Evolutionary conservation across 2,113 vertebrate species (phyloP).

Genomic region (Xiphophorus couchianus): DNA sequence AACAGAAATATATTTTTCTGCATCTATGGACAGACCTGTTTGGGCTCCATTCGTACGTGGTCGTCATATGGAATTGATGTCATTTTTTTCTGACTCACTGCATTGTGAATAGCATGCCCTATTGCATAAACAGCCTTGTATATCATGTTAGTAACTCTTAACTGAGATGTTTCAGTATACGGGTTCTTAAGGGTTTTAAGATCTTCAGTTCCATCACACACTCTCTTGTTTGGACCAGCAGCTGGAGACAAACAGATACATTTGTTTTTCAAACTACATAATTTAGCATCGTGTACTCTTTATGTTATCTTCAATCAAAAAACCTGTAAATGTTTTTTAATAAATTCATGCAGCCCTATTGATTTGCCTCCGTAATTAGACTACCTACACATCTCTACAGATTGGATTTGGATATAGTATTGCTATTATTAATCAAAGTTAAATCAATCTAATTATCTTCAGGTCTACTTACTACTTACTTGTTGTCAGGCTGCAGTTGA

Average conservation of each 20-base stretch:
- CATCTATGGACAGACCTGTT: constrained; percentile 48
- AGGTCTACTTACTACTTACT: no score
- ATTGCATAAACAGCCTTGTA: constrained; percentile 78
- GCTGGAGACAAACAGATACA: constrained; percentile 5
- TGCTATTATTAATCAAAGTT: no score
- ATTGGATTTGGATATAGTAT: no score
- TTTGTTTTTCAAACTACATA: background rate
- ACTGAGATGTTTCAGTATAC: constrained; percentile 74
- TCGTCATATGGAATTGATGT: constrained; percentile 49
- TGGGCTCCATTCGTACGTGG: constrained; percentile 31
- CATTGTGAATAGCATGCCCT: constrained; percentile 70
- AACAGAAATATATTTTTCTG: no score
- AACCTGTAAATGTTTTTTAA: no score
- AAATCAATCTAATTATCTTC: no score
- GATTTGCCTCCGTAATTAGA: no score
- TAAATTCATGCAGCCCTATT: no score
- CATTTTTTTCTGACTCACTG: constrained; percentile 51
- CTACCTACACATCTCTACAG: no score
- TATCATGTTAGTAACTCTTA: constrained; percentile 74
- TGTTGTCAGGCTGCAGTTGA: no score
- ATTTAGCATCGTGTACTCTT: no score
- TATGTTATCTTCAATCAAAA: no score
- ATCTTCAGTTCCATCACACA: constrained; percentile 71
- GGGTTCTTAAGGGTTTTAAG: constrained; percentile 50
- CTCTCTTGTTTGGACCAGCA: background rate